phyloP scores from a whole-genome alignment of 2,888 invertebrate genomes.

The Polietes domitor region DNA sequence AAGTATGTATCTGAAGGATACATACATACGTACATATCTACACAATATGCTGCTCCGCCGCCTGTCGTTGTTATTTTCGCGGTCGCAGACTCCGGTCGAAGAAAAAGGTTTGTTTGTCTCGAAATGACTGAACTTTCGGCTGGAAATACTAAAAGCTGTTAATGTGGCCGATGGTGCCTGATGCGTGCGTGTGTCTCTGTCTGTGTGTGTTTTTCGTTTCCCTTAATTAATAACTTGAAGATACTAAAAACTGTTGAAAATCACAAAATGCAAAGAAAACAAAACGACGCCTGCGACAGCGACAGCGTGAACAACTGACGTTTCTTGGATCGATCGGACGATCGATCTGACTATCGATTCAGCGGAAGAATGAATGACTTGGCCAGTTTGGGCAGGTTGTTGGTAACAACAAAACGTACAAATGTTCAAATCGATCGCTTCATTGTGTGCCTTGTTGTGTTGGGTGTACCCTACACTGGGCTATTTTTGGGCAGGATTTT shows the following conservation, averaged over 20 bases:
- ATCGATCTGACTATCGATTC: slow-evolving; percentile 28
- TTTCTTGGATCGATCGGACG: slow-evolving; percentile 48
- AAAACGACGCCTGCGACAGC: slow-evolving; percentile 4
- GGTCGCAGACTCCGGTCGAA: not conserved
- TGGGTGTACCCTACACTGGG: too few species aligned
- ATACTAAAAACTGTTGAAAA: slow-evolving; percentile 64
- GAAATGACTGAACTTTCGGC: slow-evolving; percentile 13
- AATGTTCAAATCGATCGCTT: slow-evolving; percentile 5
- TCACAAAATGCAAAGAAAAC: slow-evolving; percentile 48
- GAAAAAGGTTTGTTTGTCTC: not conserved
- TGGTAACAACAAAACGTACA: not conserved
- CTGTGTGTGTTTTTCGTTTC: slow-evolving; percentile 51
- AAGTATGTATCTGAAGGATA: slow-evolving; percentile 25
- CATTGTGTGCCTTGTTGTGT: too few species aligned
- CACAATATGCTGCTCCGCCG: not conserved
- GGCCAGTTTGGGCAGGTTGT: not conserved
- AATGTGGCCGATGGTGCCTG: slow-evolving; percentile 40
- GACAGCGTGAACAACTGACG: not conserved
- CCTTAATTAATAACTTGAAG: slow-evolving; percentile 65
- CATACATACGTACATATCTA: not conserved
- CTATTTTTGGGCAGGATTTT: too few species aligned
- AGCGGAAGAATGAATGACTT: not conserved
- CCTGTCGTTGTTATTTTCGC: slow-evolving; percentile 27
- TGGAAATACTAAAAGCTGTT: slow-evolving; percentile 16
- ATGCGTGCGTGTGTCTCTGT: not conserved